phyloP scores from a whole-genome alignment of 2,113 vertebrate genomes.

The Porphyrio hochstetteri region DNA sequence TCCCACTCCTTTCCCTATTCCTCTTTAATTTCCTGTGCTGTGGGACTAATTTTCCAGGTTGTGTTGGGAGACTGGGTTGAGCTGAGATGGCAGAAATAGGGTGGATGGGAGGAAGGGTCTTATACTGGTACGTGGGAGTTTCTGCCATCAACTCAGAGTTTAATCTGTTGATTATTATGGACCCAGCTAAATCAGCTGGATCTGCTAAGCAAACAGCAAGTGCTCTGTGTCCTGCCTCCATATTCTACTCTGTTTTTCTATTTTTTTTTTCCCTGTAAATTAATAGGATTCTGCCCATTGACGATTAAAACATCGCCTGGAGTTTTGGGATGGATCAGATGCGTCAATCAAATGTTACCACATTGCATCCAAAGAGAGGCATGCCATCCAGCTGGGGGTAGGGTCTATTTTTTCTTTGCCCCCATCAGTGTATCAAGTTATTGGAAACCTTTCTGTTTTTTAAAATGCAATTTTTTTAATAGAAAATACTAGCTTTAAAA shows the following conservation, averaged over 20 bases:
- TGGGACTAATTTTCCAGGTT: background rate
- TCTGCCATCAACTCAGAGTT: background rate
- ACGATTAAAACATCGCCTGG: conserved; percentile 43
- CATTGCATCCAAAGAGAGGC: conserved; percentile 61
- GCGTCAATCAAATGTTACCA: conserved; percentile 44
- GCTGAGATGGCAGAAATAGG: background rate
- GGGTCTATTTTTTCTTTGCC: conserved; percentile 43
- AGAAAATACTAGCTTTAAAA: background rate
- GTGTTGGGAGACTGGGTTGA: background rate
- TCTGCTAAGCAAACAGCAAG: background rate
- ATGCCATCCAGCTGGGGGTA: conserved; percentile 66
- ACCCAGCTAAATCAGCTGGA: background rate
- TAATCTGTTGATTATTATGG: background rate
- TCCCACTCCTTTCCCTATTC: background rate
- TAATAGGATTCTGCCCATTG: conserved; percentile 57
- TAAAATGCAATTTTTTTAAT: background rate
- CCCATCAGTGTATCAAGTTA: background rate
- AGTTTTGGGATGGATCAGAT: conserved; percentile 66
- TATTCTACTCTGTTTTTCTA: conserved; percentile 55
- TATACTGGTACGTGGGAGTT: background rate
- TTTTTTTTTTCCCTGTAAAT: background rate
- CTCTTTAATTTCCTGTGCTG: background rate
- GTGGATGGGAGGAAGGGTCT: background rate
- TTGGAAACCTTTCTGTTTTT: background rate
- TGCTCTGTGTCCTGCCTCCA: conserved; percentile 10